phyloP scores from a whole-genome alignment of 2,113 vertebrate species.

The Acanthisitta chloris region DNA sequence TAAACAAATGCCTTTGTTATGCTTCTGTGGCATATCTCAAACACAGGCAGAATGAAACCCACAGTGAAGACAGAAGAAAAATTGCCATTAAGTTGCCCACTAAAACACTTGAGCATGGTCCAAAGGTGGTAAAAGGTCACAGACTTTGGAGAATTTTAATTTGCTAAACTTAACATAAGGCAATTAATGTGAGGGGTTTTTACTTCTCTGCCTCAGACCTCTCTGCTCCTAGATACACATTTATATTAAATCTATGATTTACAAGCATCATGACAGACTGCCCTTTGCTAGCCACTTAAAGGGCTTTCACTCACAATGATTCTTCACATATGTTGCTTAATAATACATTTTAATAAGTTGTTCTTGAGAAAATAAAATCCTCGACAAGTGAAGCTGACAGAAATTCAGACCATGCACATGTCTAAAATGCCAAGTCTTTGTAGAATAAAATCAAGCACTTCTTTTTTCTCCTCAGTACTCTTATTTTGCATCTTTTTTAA shows the following conservation, averaged over 20 bases:
- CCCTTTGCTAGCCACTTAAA: conserved; percentile 44
- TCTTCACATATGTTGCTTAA: conserved; percentile 24
- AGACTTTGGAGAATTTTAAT: not conserved
- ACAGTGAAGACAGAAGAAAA: not conserved
- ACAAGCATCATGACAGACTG: not conserved
- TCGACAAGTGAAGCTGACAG: not conserved
- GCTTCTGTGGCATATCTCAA: not conserved
- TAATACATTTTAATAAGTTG: conserved; percentile 11
- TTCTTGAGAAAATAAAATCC: not conserved
- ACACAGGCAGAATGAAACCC: not conserved
- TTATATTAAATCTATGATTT: conserved; percentile 35
- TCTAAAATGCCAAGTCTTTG: not conserved
- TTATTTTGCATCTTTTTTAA: not conserved
- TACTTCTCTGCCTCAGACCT: not conserved
- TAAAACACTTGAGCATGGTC: not conserved
- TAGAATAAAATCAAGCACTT: not conserved
- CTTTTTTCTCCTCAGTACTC: not conserved
- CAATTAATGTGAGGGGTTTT: not conserved
- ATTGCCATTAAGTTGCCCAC: not conserved
- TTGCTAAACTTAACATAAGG: not conserved
- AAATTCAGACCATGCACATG: not conserved
- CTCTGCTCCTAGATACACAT: not conserved
- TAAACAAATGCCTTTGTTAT: conserved; percentile 42
- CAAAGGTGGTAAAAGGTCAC: not conserved
- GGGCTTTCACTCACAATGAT: not conserved